Conservation (phyloP, 37 sponge, comb jelly and placozoan species). For the Chondrilla cf. caribensis region DNA sequence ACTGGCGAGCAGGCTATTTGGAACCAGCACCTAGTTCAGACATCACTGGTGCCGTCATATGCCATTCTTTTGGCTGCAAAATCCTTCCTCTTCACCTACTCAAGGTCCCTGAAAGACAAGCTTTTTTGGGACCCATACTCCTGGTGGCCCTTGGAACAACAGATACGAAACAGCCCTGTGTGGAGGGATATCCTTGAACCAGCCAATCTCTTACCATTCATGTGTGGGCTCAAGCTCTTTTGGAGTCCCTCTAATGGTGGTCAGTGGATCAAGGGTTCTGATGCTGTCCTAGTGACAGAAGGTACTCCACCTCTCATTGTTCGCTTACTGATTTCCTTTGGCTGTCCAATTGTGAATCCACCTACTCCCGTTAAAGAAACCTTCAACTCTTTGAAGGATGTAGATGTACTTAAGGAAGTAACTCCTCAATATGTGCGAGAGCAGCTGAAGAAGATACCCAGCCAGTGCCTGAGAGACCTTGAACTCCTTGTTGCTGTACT, state of each 20-base stretch:
- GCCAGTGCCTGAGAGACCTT: not conserved
- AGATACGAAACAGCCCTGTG: conserved; percentile 13
- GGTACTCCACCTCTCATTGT: conserved; percentile 4
- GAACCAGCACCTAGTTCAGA: conserved; percentile 52
- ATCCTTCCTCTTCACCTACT: conserved; percentile 24
- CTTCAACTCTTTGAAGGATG: not conserved
- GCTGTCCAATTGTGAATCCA: conserved; percentile 24
- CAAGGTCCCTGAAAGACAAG: not conserved
- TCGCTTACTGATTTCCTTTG: conserved; percentile 6
- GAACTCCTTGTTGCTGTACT: not conserved
- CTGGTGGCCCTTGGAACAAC: conserved; percentile 44
- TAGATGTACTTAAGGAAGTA: not conserved
- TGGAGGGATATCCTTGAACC: conserved; percentile 38
- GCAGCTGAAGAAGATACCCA: not conserved
- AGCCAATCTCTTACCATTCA: not conserved
- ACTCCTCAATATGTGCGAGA: conserved; percentile 1
- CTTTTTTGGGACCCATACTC: conserved; percentile 45
- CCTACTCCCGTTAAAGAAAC: conserved; percentile 17
- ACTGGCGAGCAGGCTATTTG: conserved; percentile 65
- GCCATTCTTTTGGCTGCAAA: conserved; percentile 44
- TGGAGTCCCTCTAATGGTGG: conserved; percentile 57
- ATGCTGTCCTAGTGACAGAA: conserved; percentile 32
- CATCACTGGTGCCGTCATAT: conserved; percentile 41
- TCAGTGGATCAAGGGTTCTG: conserved; percentile 31
- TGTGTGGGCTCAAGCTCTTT: not conserved